These are phyloP conservation scores for Zaprionus bogoriensis DNA, from an alignment of 2,888 invertebrate genomes.

Conservation along the genomic window DNA sequence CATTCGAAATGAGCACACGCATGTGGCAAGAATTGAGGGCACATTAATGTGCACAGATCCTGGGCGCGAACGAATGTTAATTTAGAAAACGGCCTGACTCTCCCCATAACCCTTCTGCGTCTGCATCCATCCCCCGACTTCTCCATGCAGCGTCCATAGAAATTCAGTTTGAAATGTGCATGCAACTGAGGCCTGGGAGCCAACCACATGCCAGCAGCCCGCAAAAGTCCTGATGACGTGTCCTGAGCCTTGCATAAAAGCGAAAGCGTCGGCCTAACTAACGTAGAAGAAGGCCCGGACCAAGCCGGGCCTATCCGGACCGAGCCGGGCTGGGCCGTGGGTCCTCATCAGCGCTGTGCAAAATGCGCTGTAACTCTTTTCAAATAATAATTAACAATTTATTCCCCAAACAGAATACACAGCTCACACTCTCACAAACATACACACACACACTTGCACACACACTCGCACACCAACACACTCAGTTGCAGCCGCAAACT, in stretches of 20 bases:
- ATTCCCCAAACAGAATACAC: constrained; percentile 70
- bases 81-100: constrained; percentile 40
- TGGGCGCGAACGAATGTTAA: constrained; percentile 66
- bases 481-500: constrained; percentile 32
- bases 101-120: background rate
- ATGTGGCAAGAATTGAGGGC: constrained; percentile 69
- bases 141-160: constrained; percentile 27
- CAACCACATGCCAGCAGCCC: constrained; percentile 45
- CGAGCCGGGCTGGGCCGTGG: background rate
- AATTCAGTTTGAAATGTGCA: constrained; percentile 71
- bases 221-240: constrained; percentile 39
- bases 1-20: constrained; percentile 78
- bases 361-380: constrained; percentile 74
- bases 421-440: constrained; percentile 13
- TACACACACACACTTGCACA: constrained; percentile 18
- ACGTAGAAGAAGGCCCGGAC: constrained; percentile 13
- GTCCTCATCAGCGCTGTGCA: constrained; percentile 40
- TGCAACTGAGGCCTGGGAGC: constrained; percentile 48
- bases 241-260: constrained; percentile 33
- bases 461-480: constrained; percentile 15
- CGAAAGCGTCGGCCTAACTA: constrained; percentile 36
- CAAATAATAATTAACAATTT: constrained; percentile 78
- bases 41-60: constrained; percentile 68
- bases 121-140: background rate
- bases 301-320: too few relatives aligned